Percentiles rank a stretch among this genome's conserved stretches.
phyloP scores from a whole-genome alignment of 2,888 invertebrate genomes.

The Rapana venosa region DNA sequence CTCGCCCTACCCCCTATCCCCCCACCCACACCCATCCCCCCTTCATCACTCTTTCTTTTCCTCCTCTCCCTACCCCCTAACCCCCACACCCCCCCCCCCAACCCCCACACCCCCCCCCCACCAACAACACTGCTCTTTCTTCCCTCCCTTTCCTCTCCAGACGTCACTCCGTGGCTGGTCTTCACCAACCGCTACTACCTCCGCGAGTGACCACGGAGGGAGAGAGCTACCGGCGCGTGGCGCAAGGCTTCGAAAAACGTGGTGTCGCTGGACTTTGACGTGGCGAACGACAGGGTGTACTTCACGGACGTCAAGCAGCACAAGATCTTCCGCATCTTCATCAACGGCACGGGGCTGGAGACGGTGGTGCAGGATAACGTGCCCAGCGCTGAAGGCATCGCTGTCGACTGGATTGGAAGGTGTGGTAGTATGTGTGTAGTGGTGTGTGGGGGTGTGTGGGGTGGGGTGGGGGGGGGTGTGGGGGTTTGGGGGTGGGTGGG shows the following conservation, averaged over 20 bases:
- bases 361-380: slow-evolving; percentile 68
- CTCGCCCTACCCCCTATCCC: no score
- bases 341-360: slow-evolving; percentile 76
- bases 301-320: slow-evolving; percentile 69
- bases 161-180: slow-evolving; percentile 73
- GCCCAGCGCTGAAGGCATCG: slow-evolving; percentile 70
- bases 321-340: slow-evolving; percentile 69
- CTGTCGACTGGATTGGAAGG: slow-evolving; percentile 85
- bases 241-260: slow-evolving; percentile 97
- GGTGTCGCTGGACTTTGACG: slow-evolving; percentile 81
- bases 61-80: no score
- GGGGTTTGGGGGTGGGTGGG: no score
- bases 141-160: no score
- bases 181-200: slow-evolving; percentile 96
- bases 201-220: slow-evolving; percentile 95
- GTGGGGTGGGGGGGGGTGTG: no score
- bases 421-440: slow-evolving; percentile 43
- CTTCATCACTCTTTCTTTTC: no score
- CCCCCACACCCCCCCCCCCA: no score
- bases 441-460: no score
- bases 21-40: no score
- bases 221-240: slow-evolving; percentile 87
- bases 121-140: no score
- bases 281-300: slow-evolving; percentile 67
- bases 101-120: no score